Conservation (phyloP, 1,140 invertebrate species). For the Cyclargus thomasi region DNA sequence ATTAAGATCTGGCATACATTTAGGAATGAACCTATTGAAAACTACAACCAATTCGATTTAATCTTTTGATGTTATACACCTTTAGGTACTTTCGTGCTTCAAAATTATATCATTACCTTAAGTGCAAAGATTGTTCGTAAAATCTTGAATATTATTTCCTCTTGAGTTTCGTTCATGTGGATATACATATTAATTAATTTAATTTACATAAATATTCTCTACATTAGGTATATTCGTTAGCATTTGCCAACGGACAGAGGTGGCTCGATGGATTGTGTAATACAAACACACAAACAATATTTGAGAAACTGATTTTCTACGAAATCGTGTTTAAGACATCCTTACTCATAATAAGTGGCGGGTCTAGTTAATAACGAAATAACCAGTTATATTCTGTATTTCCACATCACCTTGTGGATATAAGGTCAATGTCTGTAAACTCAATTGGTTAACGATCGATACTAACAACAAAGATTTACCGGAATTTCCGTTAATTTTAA, state of each 20-base stretch:
- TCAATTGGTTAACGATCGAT: constrained; percentile 23
- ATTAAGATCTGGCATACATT: neutral
- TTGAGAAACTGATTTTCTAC: constrained; percentile 7
- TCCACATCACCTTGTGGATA: constrained; percentile 34
- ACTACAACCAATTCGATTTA: too few relatives aligned
- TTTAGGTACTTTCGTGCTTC: neutral
- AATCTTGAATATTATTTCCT: neutral
- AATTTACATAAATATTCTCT: neutral
- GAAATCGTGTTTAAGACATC: neutral
- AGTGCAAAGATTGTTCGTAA: neutral
- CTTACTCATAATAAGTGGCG: neutral
- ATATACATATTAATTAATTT: constrained; percentile 1
- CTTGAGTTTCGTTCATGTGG: neutral
- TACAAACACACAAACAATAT: neutral
- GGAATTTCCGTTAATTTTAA: constrained; percentile 20
- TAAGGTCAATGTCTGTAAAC: constrained; percentile 39
- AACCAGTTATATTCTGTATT: constrained; percentile 28
- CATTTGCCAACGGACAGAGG: neutral
- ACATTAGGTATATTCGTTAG: neutral
- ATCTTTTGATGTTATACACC: neutral
- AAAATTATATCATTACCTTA: neutral
- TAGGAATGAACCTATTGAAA: neutral
- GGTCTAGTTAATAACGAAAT: constrained; percentile 7
- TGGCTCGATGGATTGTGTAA: neutral
- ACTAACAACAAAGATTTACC: constrained; percentile 24